Evolutionary conservation across 2,888 invertebrate genomes (phyloP).

Genomic region (Eupelmus urozonus): DNA sequence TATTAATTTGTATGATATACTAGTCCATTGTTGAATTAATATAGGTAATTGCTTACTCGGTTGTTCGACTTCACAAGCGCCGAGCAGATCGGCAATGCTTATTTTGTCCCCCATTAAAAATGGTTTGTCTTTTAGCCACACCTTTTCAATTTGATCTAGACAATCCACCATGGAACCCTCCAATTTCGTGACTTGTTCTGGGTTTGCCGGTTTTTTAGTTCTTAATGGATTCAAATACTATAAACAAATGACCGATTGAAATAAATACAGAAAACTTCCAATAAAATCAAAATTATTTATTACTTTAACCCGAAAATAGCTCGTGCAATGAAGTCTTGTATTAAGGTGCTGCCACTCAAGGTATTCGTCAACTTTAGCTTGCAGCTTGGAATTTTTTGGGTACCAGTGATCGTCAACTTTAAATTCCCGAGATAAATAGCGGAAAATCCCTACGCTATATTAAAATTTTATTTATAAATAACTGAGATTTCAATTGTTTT

Average conservation of each 20-base stretch:
- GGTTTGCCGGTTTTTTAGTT: slow-evolving; percentile 77
- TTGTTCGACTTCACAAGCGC: slow-evolving; percentile 88
- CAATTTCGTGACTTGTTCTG: slow-evolving; percentile 75
- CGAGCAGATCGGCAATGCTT: slow-evolving; percentile 86
- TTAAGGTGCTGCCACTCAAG: slow-evolving; percentile 88
- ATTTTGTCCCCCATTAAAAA: slow-evolving; percentile 82
- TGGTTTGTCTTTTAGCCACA: slow-evolving; percentile 80
- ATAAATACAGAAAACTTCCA: neutral
- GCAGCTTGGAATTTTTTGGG: slow-evolving; percentile 81
- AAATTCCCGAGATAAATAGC: slow-evolving; percentile 82
- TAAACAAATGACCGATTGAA: slow-evolving; percentile 15
- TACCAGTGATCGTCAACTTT: slow-evolving; percentile 80
- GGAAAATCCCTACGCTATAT: slow-evolving; percentile 85
- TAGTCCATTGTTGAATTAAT: no score
- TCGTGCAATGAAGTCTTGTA: slow-evolving; percentile 80
- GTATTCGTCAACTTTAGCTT: slow-evolving; percentile 85
- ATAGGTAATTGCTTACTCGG: slow-evolving; percentile 82
- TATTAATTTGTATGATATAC: no score
- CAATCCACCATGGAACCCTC: slow-evolving; percentile 79
- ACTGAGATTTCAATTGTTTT: no score
- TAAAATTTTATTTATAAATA: slow-evolving; percentile 6
- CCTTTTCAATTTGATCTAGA: slow-evolving; percentile 81
- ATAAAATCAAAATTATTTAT: neutral
- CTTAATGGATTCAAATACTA: slow-evolving; percentile 77
- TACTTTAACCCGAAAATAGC: slow-evolving; percentile 76